Evolutionary conservation across 1,140 invertebrate species (phyloP).

Genomic region (Liolophura sinensis): DNA sequence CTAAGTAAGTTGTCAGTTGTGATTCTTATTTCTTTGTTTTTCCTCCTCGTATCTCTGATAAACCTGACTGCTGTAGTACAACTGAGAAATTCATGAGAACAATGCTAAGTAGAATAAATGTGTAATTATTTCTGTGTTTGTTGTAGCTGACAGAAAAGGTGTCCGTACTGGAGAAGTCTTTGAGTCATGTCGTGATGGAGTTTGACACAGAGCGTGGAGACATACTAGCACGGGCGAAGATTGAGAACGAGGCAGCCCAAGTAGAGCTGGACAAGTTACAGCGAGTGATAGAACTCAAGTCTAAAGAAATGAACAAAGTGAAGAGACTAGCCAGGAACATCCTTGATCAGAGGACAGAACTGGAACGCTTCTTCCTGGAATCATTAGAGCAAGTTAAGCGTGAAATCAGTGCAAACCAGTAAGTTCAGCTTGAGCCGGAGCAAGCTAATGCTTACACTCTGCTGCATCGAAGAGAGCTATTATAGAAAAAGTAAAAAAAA

Average conservation of each 20-base stretch:
- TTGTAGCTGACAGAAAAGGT: constrained; percentile 50
- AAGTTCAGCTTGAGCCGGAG: constrained; percentile 21
- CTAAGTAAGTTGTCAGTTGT: too few relatives aligned
- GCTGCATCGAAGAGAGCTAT: too few relatives aligned
- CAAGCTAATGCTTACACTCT: too few relatives aligned
- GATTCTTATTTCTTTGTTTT: too few relatives aligned
- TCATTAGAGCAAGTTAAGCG: constrained; percentile 51
- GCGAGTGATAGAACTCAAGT: constrained; percentile 55
- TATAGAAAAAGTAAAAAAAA: too few relatives aligned
- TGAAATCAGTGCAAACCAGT: constrained; percentile 56
- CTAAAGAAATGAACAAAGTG: constrained; percentile 57
- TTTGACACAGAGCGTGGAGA: constrained; percentile 49
- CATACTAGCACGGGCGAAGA: constrained; percentile 33
- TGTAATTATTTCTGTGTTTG: constrained; percentile 3
- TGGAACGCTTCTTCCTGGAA: constrained; percentile 57
- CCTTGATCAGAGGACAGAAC: constrained; percentile 56
- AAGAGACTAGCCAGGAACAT: constrained; percentile 58
- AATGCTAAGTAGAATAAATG: too few relatives aligned
- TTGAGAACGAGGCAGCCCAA: constrained; percentile 47
- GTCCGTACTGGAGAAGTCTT: constrained; percentile 48
- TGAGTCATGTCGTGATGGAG: constrained; percentile 54
- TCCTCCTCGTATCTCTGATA: too few relatives aligned
- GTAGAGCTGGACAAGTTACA: constrained; percentile 54
- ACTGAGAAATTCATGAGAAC: too few relatives aligned
- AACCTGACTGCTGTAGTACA: too few relatives aligned